Evolutionary conservation across 64 coral and sea anemone species (phyloP).

Genomic region (Catalaphyllia jardinei): DNA sequence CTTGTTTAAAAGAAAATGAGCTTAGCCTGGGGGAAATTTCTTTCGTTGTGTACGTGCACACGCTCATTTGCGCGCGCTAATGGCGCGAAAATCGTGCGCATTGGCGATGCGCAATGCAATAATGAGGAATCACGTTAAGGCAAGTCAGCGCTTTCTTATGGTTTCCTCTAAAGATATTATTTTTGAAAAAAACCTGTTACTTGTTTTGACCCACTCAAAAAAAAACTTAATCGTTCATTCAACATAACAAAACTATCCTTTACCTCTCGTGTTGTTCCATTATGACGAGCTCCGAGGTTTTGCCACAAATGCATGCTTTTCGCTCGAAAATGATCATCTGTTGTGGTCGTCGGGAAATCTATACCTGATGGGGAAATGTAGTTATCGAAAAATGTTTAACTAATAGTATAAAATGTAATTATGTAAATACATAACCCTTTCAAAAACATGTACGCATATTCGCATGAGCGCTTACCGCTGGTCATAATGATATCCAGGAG

Average conservation of each 20-base stretch:
- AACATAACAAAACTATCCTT: neutral
- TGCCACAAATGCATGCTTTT: slow-evolving; percentile 78
- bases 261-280: slow-evolving; percentile 81
- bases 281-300: slow-evolving; percentile 71
- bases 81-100: too few relatives aligned
- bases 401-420: neutral
- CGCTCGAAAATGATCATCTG: slow-evolving; percentile 78
- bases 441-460: neutral
- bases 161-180: too few relatives aligned
- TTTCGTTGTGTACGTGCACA: too few relatives aligned
- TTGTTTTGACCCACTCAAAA: neutral
- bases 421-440: neutral
- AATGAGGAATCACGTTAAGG: too few relatives aligned
- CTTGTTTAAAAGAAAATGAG: too few relatives aligned
- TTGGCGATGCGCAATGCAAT: too few relatives aligned
- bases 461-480: slow-evolving; percentile 51
- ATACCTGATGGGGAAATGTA: slow-evolving; percentile 30
- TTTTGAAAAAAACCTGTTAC: too few relatives aligned
- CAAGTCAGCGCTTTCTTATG: too few relatives aligned
- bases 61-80: too few relatives aligned
- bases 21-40: too few relatives aligned
- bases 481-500: slow-evolving; percentile 85
- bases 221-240: neutral
- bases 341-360: slow-evolving; percentile 87
- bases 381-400: too few relatives aligned